Evolutionary conservation across 2,797 vertebrate species (phyloP).

Genomic region (Balearica regulorum): DNA sequence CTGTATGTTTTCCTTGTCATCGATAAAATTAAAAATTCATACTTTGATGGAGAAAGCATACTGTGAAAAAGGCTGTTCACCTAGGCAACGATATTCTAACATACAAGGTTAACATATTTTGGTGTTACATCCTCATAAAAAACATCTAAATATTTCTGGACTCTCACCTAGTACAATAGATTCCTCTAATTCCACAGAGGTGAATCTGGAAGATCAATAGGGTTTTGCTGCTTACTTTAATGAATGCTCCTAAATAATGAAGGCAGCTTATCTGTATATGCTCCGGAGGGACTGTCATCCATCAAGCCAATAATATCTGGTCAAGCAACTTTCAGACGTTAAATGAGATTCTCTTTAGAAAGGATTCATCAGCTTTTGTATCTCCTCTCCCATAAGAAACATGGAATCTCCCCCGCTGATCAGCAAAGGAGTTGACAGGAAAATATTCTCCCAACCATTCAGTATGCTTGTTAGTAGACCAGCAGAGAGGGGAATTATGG

Average conservation of each 20-base stretch:
- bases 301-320: conserved; percentile 45
- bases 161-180: neutral
- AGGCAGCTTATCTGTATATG: conserved; percentile 6
- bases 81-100: neutral
- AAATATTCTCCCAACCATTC: conserved; percentile 7
- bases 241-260: conserved; percentile 57
- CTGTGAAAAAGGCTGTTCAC: neutral
- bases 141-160: neutral
- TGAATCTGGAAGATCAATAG: conserved; percentile 22
- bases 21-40: neutral
- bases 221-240: conserved; percentile 33
- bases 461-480: neutral
- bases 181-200: neutral
- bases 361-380: conserved; percentile 25
- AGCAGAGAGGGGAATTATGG: neutral
- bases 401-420: neutral
- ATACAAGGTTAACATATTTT: neutral
- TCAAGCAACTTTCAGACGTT: conserved; percentile 37
- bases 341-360: conserved; percentile 37
- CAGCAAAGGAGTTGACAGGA: conserved; percentile 20
- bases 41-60: neutral
- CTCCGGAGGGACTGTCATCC: conserved; percentile 4
- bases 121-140: neutral
- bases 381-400: neutral
- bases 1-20: neutral